Conservation (phyloP, 2,113 vertebrate genomes). For the Clinocottus analis region DNA sequence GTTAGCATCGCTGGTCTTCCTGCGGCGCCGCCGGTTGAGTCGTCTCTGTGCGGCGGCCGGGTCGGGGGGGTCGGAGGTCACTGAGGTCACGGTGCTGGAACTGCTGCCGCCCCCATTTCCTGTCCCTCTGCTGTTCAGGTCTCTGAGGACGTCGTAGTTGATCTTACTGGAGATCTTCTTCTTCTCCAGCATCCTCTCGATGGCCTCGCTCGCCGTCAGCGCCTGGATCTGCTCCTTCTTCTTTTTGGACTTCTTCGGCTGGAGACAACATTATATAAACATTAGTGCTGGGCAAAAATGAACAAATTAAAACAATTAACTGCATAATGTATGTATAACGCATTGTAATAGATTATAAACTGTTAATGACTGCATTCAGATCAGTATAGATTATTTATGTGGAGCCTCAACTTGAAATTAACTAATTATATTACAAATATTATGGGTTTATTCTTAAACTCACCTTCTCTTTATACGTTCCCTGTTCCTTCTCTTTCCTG, state of each 20-base stretch:
- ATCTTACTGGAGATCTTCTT: conserved; percentile 99
- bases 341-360: too few species aligned
- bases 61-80: background rate
- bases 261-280: conserved; percentile 31
- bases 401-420: too few species aligned
- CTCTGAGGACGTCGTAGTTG: conserved; percentile 95
- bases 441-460: background rate
- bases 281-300: too few species aligned
- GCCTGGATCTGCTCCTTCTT: conserved; percentile 90
- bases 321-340: too few species aligned
- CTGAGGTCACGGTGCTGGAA: conserved; percentile 43
- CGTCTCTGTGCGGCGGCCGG: conserved; percentile 72
- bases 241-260: conserved; percentile 92
- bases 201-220: conserved; percentile 93
- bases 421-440: too few species aligned
- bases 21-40: conserved; percentile 82
- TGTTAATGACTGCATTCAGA: too few species aligned
- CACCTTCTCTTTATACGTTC: conserved; percentile 98
- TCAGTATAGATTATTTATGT: too few species aligned
- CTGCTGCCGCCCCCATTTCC: conserved; percentile 61
- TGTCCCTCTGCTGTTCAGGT: conserved; percentile 87
- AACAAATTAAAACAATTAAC: too few species aligned
- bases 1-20: conserved; percentile 77
- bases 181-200: conserved; percentile 98
- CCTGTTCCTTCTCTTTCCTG: conserved; percentile 94